These are phyloP conservation scores for Apistogramma diplotaenia DNA, from an alignment of 2,113 vertebrate species.

Conservation along the genomic window DNA sequence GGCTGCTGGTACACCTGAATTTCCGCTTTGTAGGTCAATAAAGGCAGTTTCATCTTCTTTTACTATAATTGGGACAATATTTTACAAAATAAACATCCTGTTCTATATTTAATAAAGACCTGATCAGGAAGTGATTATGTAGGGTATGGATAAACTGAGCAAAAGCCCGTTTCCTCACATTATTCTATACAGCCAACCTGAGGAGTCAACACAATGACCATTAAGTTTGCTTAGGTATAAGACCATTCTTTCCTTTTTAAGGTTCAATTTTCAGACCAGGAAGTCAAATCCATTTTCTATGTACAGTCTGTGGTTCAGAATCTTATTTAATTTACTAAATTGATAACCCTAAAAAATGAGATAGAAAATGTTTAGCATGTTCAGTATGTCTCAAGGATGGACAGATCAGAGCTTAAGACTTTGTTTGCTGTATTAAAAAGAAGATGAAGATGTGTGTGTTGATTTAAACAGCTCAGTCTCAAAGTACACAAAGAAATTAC, in stretches of 20 bases:
- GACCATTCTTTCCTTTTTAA: not conserved
- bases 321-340: not conserved
- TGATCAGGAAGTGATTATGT: not conserved
- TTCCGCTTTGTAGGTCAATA: too few species aligned
- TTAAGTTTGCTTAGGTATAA: not conserved
- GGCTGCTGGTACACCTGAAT: too few species aligned
- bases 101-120: not conserved
- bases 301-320: not conserved
- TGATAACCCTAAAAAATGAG: not conserved
- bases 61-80: not conserved
- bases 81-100: not conserved
- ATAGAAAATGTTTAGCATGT: not conserved
- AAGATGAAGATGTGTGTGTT: not conserved
- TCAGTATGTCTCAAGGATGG: not conserved
- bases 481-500: not conserved
- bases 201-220: not conserved
- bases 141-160: not conserved
- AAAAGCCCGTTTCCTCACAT: not conserved
- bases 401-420: not conserved
- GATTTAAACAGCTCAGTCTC: not conserved
- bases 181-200: not conserved
- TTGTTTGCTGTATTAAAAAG: not conserved
- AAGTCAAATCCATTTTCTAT: not conserved
- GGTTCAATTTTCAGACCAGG: rapidly evolving
- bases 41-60: too few species aligned